Base-by-base conservation (phyloP, 2,888 invertebrate genomes). In the Oligia fasciuncula region DNA sequence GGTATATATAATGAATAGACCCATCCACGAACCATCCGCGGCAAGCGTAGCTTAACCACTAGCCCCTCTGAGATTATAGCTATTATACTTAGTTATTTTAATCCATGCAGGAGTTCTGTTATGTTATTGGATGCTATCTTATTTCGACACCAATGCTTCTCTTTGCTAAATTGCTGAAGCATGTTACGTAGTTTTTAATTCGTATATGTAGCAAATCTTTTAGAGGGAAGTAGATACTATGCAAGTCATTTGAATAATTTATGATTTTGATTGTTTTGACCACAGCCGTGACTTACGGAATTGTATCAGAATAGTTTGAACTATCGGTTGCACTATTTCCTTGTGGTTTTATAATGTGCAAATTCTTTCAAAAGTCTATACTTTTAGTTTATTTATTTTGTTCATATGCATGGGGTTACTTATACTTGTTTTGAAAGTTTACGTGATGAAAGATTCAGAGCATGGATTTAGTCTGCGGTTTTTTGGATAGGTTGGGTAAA, bases 161-260 rank as follows among this genome's bases (percentile, higher is more conserved):
- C 72, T 85, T 80, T 13, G 13, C 49, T 49, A 49, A 49, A 40
- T 79, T 68, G 71, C 66, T 73, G 66, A 67, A 66, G 71, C 77
- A 63, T 68, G 79, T 79, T 79, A 81, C 80, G 84, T 85, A 80
- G 75, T 74, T 77, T 77, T 80, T 85, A 81, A 81, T 84, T 77
- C 77, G 62, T 73, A 43, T 70, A 65, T 70, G 72, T 17, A 72
- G 62, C 49, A 76, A 40, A 80, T 78, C 69, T 80, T 51, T 67
- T 60, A 68, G 29, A 67, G 60, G 65, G 29, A 68, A 71, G n/a
- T 9, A 17, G 23, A 54, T 49, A 72, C 35, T 73, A 60, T 82
- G 82, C 78, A 77, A 86, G 72, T 84, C 81, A 87, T 88, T 80
- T n/a, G 63, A 70, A 77, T 77, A 77, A 76, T 87, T 87, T 83